Conservation (phyloP, 2,888 invertebrate species). For the Frankliniella intonsa region DNA sequence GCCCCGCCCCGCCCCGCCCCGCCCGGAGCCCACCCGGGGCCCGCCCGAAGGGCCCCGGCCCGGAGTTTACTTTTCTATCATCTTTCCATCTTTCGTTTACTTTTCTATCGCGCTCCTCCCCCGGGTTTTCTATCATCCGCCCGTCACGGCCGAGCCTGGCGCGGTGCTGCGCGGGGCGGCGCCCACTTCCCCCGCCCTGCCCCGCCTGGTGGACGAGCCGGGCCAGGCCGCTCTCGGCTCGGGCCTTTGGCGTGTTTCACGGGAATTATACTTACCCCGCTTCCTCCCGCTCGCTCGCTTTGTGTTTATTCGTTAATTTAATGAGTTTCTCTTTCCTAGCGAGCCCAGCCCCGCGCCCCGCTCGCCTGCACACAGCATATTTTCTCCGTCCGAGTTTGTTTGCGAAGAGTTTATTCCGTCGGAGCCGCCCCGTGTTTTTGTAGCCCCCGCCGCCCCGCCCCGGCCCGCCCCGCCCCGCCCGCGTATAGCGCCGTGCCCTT, state of each 20-base stretch:
- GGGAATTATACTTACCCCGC: conserved; percentile 24
- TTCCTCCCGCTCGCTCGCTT: conserved; percentile 19
- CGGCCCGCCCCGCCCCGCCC: too few species aligned
- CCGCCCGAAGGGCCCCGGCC: neutral
- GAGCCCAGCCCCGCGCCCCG: neutral
- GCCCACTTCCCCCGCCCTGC: too few species aligned
- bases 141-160: neutral
- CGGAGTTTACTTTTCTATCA: conserved; percentile 15
- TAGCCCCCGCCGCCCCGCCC: too few species aligned
- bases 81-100: conserved; percentile 23
- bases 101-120: neutral
- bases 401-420: conserved; percentile 14
- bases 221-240: neutral
- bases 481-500: neutral
- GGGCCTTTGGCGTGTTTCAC: conserved; percentile 23
- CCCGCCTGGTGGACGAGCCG: too few species aligned
- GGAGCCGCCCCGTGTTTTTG: neutral
- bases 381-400: conserved; percentile 26
- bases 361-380: neutral
- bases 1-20: neutral
- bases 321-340: conserved; percentile 20
- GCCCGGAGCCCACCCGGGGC: neutral
- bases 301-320: conserved; percentile 27
- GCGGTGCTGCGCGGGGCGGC: neutral
- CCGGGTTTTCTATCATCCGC: neutral